phyloP scores from a whole-genome alignment of 2,888 invertebrate genomes.

The Ectemnius continuus region DNA sequence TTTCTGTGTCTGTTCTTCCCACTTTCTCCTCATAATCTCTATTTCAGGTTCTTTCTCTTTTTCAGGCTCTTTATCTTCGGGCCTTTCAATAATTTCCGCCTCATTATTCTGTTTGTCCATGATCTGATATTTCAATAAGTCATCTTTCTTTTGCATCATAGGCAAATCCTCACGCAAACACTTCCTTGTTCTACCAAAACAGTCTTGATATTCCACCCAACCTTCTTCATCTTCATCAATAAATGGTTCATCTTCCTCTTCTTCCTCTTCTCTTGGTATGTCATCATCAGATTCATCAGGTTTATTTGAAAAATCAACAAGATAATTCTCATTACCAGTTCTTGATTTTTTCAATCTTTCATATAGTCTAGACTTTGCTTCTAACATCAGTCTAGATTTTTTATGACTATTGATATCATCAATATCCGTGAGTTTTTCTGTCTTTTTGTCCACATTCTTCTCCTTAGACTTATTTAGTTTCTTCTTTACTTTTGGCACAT shows the following conservation, averaged over 20 bases:
- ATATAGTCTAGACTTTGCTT: constrained; percentile 74
- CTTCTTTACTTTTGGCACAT: constrained; percentile 49
- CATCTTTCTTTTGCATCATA: constrained; percentile 83
- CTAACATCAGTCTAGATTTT: constrained; percentile 76
- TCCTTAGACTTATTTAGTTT: constrained; percentile 74
- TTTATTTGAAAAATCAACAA: constrained; percentile 73
- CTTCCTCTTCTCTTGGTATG: constrained; percentile 40
- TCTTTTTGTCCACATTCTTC: constrained; percentile 61
- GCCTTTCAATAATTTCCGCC: constrained; percentile 1
- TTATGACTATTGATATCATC: constrained; percentile 67
- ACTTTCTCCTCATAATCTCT: constrained; percentile 88
- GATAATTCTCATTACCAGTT: constrained; percentile 66
- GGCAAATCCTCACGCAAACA: constrained; percentile 89
- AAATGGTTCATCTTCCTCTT: constrained; percentile 57
- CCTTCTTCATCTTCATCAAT: constrained; percentile 73
- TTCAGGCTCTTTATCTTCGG: constrained; percentile 22
- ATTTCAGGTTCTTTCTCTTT: constrained; percentile 71
- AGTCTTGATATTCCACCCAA: constrained; percentile 94
- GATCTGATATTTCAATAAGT: constrained; percentile 69
- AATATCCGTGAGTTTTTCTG: constrained; percentile 61
- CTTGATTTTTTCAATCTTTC: constrained; percentile 67
- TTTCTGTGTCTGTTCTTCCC: constrained; percentile 91
- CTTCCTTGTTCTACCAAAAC: constrained; percentile 91
- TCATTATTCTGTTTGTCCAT: constrained; percentile 33
- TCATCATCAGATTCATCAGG: constrained; percentile 66